Percentiles rank a stretch among this genome's conserved stretches.
Conservation (phyloP, 2,113 vertebrate species). For the Zapus hudsonius region DNA sequence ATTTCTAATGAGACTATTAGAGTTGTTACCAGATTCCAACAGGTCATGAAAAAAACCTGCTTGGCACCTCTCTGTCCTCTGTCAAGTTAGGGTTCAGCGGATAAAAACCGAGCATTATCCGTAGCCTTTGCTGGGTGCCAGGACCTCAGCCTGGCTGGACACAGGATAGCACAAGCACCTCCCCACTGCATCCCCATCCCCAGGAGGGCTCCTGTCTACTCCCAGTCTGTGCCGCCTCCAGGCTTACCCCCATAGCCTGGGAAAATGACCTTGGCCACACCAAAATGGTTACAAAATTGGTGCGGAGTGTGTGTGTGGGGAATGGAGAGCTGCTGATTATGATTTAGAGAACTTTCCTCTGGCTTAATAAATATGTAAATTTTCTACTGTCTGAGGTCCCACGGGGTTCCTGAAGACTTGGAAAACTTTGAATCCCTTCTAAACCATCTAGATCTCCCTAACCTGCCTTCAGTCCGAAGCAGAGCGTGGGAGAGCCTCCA, state of each 20-base stretch:
- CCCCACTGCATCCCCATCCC: background rate
- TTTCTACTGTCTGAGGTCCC: background rate
- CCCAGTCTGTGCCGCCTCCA: background rate
- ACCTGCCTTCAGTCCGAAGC: background rate
- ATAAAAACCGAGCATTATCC: background rate
- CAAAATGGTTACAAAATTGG: slow-evolving; percentile 24
- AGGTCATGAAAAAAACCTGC: slow-evolving; percentile 64
- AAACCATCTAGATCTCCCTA: background rate
- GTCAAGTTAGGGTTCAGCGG: background rate
- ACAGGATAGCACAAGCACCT: background rate
- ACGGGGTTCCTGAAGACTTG: background rate
- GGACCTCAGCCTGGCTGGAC: background rate
- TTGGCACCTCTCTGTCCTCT: slow-evolving; percentile 56
- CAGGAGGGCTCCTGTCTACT: background rate
- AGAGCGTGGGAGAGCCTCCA: slow-evolving; percentile 44
- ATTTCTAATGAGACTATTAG: slow-evolving; percentile 74
- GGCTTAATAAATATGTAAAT: slow-evolving; percentile 26
- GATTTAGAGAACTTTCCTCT: background rate
- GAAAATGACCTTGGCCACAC: slow-evolving; percentile 31
- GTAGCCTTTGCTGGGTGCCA: fast-evolving
- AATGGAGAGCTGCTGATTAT: too few relatives aligned
- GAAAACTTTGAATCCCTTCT: background rate
- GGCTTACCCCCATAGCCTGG: background rate
- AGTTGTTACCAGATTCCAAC: slow-evolving; percentile 63
- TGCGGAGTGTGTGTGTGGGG: background rate